phyloP scores from a whole-genome alignment of 2,888 invertebrate species.

The Ormyrus thymus region DNA sequence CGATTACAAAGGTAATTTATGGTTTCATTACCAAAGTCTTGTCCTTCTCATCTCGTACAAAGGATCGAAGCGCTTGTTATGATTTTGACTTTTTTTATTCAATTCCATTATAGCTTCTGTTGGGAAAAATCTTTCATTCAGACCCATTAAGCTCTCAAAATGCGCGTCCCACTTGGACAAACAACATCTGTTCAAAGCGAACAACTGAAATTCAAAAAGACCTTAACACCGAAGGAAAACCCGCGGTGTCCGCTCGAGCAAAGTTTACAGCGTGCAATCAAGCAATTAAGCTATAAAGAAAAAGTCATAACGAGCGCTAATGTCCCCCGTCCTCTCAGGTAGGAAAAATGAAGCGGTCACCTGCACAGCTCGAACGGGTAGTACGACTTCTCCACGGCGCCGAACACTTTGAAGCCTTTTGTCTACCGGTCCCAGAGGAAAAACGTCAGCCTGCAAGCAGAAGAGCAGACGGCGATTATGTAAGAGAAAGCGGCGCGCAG shows the following conservation, averaged over 20 bases:
- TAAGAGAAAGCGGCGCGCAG: constrained; percentile 2
- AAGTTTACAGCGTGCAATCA: constrained; percentile 37
- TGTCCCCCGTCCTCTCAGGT: neutral
- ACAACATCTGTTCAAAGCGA: no score
- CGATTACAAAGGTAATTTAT: no score
- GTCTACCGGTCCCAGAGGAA: constrained; percentile 74
- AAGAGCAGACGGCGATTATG: constrained; percentile 29
- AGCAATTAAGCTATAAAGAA: constrained; percentile 46
- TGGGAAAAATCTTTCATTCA: no score
- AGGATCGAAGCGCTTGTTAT: no score
- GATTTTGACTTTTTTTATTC: no score
- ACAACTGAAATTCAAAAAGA: no score
- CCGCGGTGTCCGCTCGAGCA: neutral
- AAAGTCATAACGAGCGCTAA: constrained; percentile 28
- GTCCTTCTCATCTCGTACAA: no score
- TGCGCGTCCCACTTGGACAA: no score
- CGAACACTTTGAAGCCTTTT: constrained; percentile 82
- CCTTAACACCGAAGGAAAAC: no score
- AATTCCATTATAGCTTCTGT: no score
- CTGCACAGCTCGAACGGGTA: constrained; percentile 81
- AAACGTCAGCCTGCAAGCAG: constrained; percentile 77
- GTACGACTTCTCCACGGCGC: constrained; percentile 80
- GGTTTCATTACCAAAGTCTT: no score
- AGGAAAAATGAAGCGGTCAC: constrained; percentile 66
- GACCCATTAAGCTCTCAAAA: no score